phyloP scores from a whole-genome alignment of 2,113 vertebrate genomes.

The Isurus oxyrinchus region DNA sequence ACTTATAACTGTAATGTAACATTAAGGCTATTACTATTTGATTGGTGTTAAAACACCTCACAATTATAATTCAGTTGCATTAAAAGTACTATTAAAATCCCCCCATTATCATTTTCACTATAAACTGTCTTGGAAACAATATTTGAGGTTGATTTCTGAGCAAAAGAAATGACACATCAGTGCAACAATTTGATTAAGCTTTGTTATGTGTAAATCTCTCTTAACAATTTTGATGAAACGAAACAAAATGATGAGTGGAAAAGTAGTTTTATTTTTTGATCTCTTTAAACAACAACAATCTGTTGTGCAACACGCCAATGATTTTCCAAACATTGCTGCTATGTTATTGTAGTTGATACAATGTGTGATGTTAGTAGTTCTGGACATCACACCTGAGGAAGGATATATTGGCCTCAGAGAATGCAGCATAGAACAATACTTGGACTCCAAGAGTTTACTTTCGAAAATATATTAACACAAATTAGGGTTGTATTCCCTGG shows the following conservation, averaged over 20 bases:
- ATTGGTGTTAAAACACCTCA: conserved; percentile 28
- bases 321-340: background rate
- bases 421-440: background rate
- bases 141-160: background rate
- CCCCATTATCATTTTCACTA: conserved; percentile 29
- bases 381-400: background rate
- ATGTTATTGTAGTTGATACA: background rate
- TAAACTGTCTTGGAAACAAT: background rate
- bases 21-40: conserved; percentile 29
- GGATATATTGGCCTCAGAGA: background rate
- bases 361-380: background rate
- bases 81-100: conserved; percentile 27
- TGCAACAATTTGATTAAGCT: background rate
- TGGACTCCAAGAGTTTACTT: background rate
- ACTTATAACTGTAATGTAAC: conserved; percentile 33
- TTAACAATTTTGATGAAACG: background rate
- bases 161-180: background rate
- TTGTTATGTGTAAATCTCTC: background rate
- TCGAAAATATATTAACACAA: too few relatives aligned
- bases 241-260: background rate
- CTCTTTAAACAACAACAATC: background rate
- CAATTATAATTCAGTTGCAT: conserved; percentile 21
- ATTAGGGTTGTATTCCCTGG: too few relatives aligned
- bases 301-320: background rate
- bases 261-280: background rate